Evolutionary conservation across 2,113 vertebrate genomes (phyloP).

Genomic region (Galeopterus variegatus): DNA sequence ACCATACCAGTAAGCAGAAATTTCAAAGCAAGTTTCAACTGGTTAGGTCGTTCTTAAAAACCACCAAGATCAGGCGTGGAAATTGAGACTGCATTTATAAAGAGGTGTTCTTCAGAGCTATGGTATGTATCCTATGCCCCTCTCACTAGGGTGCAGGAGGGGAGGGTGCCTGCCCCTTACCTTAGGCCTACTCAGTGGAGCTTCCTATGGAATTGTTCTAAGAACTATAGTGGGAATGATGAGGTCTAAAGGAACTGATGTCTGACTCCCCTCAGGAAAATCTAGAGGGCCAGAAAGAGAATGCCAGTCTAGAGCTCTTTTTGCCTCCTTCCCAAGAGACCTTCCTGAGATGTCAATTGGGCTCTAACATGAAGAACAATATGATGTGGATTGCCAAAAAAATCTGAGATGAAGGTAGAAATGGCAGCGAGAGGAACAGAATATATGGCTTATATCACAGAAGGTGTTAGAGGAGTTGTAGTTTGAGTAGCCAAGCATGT

Average conservation of each 20-base stretch:
- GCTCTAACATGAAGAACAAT: background rate
- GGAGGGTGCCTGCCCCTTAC: background rate
- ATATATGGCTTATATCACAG: background rate
- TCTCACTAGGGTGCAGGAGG: background rate
- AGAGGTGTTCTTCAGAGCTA: constrained; percentile 2
- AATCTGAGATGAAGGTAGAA: background rate
- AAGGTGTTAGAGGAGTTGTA: background rate
- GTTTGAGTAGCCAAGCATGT: background rate
- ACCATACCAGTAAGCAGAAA: background rate
- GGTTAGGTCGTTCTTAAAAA: constrained; percentile 52
- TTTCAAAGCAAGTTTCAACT: constrained; percentile 68
- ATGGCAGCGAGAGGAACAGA: constrained; percentile 2
- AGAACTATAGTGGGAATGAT: background rate
- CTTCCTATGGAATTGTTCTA: background rate
- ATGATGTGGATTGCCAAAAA: background rate
- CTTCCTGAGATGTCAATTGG: background rate
- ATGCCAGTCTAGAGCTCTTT: background rate
- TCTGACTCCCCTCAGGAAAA: constrained; percentile 7
- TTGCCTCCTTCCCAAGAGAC: constrained; percentile 1
- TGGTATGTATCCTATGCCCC: background rate
- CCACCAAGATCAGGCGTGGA: constrained; percentile 46
- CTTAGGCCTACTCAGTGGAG: background rate
- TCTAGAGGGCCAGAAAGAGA: constrained; percentile 28
- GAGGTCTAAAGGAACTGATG: background rate
- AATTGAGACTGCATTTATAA: background rate